phyloP scores from a whole-genome alignment of 2,888 invertebrate genomes.

The Dione juno region DNA sequence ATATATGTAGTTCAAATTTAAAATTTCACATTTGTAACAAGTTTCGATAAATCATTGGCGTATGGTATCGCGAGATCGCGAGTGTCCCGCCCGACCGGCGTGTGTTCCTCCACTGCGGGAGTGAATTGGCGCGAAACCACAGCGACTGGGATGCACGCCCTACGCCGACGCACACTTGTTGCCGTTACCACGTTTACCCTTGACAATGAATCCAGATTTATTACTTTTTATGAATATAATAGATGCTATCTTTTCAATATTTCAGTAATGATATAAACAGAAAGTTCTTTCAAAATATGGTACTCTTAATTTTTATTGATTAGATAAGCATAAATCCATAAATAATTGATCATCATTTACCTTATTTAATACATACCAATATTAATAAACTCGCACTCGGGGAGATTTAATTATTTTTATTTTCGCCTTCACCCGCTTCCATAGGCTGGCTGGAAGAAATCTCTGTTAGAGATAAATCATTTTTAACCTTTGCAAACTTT shows the following conservation, averaged over 20 bases:
- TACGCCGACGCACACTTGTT: constrained; percentile 76
- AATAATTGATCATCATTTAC: neutral
- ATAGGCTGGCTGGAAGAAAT: no score
- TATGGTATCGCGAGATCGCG: constrained; percentile 32
- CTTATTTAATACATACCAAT: neutral
- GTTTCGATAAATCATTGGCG: constrained; percentile 19
- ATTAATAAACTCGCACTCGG: no score
- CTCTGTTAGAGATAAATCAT: no score
- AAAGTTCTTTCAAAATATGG: neutral
- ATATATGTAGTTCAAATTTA: neutral
- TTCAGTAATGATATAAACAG: neutral
- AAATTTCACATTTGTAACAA: constrained; percentile 15
- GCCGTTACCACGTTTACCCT: constrained; percentile 61
- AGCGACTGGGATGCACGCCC: constrained; percentile 61
- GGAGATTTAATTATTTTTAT: no score
- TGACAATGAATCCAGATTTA: constrained; percentile 55
- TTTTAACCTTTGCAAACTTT: no score
- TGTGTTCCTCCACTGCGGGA: constrained; percentile 73
- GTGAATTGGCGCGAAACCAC: constrained; percentile 71
- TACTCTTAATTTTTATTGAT: neutral
- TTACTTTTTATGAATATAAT: neutral
- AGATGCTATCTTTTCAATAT: neutral
- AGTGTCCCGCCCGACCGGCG: constrained; percentile 68
- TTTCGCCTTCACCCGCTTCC: no score
- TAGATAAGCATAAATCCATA: neutral